Conservation (phyloP, 2,888 invertebrate genomes). For the Eutolmus rufibarbis region DNA sequence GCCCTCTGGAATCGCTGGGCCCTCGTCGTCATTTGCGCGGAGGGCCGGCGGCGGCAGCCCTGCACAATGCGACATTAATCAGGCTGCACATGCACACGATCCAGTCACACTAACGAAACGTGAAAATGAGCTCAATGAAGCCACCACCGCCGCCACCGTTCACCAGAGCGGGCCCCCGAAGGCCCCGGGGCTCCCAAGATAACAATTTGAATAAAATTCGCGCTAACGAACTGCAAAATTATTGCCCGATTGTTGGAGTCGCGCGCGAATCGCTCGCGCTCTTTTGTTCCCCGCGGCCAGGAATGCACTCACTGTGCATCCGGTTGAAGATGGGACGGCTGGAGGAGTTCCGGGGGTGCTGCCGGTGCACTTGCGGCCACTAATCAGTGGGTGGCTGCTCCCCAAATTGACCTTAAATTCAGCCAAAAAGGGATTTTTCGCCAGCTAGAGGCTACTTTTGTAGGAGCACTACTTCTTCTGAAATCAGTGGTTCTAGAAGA, state of each 20-base stretch:
- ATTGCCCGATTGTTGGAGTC: slow-evolving; percentile 32
- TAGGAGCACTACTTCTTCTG: neutral
- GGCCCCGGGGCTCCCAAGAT: neutral
- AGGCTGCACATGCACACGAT: slow-evolving; percentile 24
- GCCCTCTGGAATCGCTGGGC: neutral
- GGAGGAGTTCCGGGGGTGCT: neutral
- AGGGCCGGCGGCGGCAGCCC: neutral
- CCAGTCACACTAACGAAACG: neutral
- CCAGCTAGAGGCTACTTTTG: neutral
- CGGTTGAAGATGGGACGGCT: neutral
- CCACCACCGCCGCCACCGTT: neutral
- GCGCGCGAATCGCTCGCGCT: neutral
- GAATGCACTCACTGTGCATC: neutral
- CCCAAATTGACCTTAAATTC: slow-evolving; percentile 25
- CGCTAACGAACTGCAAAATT: slow-evolving; percentile 40
- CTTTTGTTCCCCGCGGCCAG: neutral
- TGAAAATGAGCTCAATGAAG: slow-evolving; percentile 16
- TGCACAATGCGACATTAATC: slow-evolving; percentile 34
- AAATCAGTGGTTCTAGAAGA: neutral
- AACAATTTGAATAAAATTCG: slow-evolving; percentile 36
- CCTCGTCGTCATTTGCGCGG: neutral
- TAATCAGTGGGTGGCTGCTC: slow-evolving; percentile 28
- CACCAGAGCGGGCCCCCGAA: neutral
- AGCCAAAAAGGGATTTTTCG: neutral
- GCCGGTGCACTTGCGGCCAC: slow-evolving; percentile 23